These are phyloP conservation scores for Gavialis gangeticus DNA, from an alignment of 2,113 vertebrate species.

Conservation along the genomic window DNA sequence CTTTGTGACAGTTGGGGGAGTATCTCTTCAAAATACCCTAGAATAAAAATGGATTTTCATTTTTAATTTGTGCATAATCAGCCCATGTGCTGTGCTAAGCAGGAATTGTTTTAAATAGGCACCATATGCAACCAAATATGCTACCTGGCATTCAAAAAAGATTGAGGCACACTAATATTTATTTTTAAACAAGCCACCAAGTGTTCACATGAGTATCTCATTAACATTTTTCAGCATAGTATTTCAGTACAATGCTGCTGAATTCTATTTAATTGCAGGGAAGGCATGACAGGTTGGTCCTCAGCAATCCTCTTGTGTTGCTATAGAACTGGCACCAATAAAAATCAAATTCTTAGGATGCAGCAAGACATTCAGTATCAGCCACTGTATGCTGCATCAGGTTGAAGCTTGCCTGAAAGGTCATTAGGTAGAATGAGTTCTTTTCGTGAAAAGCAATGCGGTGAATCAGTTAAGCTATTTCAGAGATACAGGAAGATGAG, in stretches of 20 bases:
- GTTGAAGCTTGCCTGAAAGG: conserved; percentile 69
- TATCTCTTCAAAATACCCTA: not conserved
- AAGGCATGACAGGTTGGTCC: not conserved
- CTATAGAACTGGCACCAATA: conserved; percentile 15
- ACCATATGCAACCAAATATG: not conserved
- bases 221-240: too few species aligned
- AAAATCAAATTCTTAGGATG: conserved; percentile 37
- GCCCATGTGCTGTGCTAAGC: not conserved
- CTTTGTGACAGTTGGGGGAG: not conserved
- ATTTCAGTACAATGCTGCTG: not conserved
- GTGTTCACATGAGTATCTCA: not conserved
- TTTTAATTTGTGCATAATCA: not conserved
- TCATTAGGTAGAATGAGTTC: conserved; percentile 53
- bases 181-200: not conserved
- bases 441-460: conserved; percentile 52
- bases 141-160: not conserved
- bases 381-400: conserved; percentile 21
- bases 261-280: not conserved
- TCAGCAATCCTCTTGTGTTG: not conserved
- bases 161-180: not conserved
- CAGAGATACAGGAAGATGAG: conserved; percentile 56
- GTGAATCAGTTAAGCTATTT: conserved; percentile 45
- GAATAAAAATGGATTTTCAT: not conserved
- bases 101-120: not conserved
- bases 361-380: not conserved